Evolutionary conservation across 2,888 invertebrate species (phyloP).

Genomic region (Melinaea menophilus): DNA sequence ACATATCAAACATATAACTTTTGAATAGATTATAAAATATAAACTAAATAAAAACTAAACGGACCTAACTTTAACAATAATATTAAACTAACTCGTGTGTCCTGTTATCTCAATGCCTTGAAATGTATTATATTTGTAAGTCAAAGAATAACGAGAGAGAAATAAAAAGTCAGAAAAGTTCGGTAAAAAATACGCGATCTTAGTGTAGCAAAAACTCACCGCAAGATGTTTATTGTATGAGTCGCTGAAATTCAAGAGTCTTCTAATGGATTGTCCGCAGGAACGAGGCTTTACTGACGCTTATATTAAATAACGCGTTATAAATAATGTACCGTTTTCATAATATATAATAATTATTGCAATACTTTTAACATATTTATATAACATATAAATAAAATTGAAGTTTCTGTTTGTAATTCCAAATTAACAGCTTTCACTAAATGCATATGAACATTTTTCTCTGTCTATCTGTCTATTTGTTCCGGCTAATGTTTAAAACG

Average conservation of each 20-base stretch:
- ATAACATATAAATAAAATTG: too few relatives aligned
- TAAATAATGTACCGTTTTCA: slow-evolving; percentile 15
- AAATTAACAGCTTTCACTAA: too few relatives aligned
- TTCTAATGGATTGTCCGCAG: slow-evolving; percentile 67
- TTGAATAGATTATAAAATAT: too few relatives aligned
- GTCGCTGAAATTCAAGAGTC: slow-evolving; percentile 70
- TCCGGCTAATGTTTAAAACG: too few relatives aligned
- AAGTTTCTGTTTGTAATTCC: too few relatives aligned
- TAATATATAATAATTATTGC: background rate
- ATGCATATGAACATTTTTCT: too few relatives aligned
- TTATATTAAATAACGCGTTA: slow-evolving; percentile 15
- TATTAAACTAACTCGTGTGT: background rate
- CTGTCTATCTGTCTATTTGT: too few relatives aligned
- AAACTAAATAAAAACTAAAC: too few relatives aligned
- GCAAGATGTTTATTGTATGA: slow-evolving; percentile 74
- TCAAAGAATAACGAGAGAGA: slow-evolving; percentile 26
- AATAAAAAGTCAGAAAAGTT: slow-evolving; percentile 46
- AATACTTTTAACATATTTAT: too few relatives aligned
- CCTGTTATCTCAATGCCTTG: slow-evolving; percentile 14
- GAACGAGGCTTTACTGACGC: slow-evolving; percentile 17
- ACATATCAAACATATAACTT: too few relatives aligned
- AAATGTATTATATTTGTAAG: slow-evolving; percentile 28
- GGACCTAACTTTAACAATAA: too few relatives aligned
- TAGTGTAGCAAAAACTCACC: slow-evolving; percentile 51
- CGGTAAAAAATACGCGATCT: slow-evolving; percentile 53